A percentile compares a stretch with the other conserved stretches of the same genome.
Conservation (phyloP, 2,888 invertebrate species). For the Rhyacophila evoluta region DNA sequence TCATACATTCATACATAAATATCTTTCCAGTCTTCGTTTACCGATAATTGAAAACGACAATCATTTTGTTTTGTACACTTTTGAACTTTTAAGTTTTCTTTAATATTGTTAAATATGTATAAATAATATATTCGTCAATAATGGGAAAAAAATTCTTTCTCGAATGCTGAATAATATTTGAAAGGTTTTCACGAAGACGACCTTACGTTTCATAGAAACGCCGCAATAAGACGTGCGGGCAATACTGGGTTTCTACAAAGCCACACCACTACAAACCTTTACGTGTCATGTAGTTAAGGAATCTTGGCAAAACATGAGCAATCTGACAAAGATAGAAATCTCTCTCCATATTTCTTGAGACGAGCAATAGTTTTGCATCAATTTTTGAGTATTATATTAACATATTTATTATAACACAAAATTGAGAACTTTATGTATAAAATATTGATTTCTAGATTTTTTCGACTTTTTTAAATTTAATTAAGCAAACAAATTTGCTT, state of each 20-base stretch:
- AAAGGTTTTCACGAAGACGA: not conserved
- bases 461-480: no score
- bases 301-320: not conserved
- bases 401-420: no score
- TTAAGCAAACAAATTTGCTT: no score
- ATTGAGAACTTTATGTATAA: no score
- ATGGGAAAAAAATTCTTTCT: not conserved
- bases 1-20: no score
- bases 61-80: not conserved
- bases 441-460: no score
- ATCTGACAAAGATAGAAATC: not conserved
- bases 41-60: not conserved
- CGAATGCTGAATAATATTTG: not conserved
- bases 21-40: not conserved
- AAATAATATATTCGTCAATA: not conserved
- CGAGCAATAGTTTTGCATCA: no score
- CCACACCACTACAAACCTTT: not conserved
- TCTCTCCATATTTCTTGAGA: not conserved
- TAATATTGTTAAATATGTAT: not conserved
- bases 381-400: no score
- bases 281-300: not conserved
- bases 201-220: not conserved
- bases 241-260: constrained; percentile 6
- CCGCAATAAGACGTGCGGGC: constrained; percentile 6
- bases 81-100: not conserved